These are phyloP conservation scores for Micronisus gabar DNA, from an alignment of 2,113 vertebrate genomes.

Conservation along the genomic window DNA sequence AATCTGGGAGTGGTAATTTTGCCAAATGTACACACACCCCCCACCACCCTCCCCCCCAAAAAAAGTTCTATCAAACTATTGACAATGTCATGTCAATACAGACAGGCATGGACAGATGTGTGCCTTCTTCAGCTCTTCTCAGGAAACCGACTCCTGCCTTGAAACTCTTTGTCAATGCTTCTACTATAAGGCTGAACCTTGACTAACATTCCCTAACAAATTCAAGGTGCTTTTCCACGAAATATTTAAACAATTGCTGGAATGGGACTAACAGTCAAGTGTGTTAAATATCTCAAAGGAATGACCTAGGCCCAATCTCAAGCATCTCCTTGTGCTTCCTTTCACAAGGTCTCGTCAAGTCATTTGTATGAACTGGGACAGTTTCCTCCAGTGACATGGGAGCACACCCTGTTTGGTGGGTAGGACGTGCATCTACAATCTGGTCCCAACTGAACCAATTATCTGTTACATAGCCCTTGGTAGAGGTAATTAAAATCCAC, in stretches of 20 bases:
- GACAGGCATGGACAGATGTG: neutral
- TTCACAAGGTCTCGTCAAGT: neutral
- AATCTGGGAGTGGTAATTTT: neutral
- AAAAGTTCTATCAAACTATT: neutral
- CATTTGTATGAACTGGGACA: neutral
- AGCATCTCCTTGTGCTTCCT: neutral
- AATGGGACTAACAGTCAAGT: neutral
- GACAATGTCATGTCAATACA: neutral
- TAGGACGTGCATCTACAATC: too few relatives aligned
- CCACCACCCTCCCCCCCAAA: too few relatives aligned
- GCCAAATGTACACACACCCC: fast-evolving
- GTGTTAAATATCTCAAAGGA: neutral
- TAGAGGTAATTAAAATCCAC: neutral
- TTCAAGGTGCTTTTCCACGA: neutral
- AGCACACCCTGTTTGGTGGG: neutral
- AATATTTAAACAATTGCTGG: neutral
- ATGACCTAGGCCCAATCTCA: neutral
- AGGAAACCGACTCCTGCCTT: neutral
- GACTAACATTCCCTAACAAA: neutral
- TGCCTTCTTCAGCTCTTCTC: neutral
- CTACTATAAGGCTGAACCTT: neutral
- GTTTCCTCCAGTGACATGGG: neutral
- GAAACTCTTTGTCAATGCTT: neutral
- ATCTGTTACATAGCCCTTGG: neutral
- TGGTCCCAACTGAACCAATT: neutral